Base-by-base conservation (phyloP, 2,888 invertebrate genomes). In the Drosophila demipolita region DNA sequence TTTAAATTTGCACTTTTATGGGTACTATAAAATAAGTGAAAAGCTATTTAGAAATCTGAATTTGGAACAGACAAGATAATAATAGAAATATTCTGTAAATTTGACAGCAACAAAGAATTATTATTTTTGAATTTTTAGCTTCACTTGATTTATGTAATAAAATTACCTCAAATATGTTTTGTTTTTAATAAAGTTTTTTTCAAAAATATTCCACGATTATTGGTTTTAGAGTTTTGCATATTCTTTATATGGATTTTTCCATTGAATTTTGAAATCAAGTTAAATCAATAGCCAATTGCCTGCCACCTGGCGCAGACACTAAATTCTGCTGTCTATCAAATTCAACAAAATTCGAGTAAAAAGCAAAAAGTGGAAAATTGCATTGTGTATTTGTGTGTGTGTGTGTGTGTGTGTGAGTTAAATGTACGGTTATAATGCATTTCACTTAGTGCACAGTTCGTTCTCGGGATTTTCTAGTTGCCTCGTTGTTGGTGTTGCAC, bases 391-490 rank as follows among this genome's bases (percentile, higher is more conserved):
- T 20, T 61, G 26, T 52, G 45, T 61, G 29, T 66, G 42, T 55
- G 32, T 71, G 45, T 69, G 45, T 70, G 53, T 75, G 40, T 66
- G 58, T 74, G 59, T 63, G 60, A 49, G 82, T 58, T 59, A 71
- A 68, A 81, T 82, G 80, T 82, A 88, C 87, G 80, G 87, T 88
- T 87, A 87, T 86, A 86, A 78, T 87, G 87, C 82, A 83, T 89
- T 89, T 89, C 79, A 86, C 82, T 82, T 77, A 80, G 68, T 60
- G 78, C 64, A 65, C 55, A 63, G 48, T 74, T 64, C n/a, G 57
- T 67, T 75, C 66, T 70, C 58, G 55, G 78, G 82, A 74, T 77
- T 68, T 70, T 72, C 70, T 70, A 58, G 69, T 42, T 68, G 76
- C 63, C 49, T 36, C 64, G 70, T 73, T 82, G 45, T 64, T 20